Conservation (phyloP, 2,797 vertebrate genomes). For the Scarus forsteni region DNA sequence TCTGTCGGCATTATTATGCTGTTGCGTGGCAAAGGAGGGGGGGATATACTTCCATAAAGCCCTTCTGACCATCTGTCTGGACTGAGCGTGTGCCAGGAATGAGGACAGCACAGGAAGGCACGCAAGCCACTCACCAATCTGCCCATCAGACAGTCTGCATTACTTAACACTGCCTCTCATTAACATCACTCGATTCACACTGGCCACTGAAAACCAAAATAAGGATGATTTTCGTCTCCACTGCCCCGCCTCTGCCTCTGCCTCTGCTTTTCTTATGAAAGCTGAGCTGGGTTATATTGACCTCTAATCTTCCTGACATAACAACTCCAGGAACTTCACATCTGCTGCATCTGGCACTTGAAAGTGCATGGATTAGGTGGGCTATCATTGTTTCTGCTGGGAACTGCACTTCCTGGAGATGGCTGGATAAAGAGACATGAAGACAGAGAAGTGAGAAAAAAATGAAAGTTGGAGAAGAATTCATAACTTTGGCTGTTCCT, state of each 20-base stretch:
- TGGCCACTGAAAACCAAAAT: neutral
- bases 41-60: constrained; percentile 45
- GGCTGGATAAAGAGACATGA: constrained; percentile 1
- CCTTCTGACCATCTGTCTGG: constrained; percentile 79
- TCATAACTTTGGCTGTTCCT: neutral
- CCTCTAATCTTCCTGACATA: constrained; percentile 26
- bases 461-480: neutral
- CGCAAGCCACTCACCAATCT: constrained; percentile 13
- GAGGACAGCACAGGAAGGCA: constrained; percentile 48
- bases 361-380: constrained; percentile 19
- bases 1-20: constrained; percentile 34
- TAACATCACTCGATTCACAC: constrained; percentile 15
- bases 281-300: constrained; percentile 15
- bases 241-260: neutral
- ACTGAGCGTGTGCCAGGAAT: constrained; percentile 65
- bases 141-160: constrained; percentile 24
- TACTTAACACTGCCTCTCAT: constrained; percentile 24
- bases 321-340: constrained; percentile 25
- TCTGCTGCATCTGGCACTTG: constrained; percentile 31
- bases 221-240: neutral
- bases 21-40: constrained; percentile 14
- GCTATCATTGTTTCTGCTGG: constrained; percentile 26
- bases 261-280: constrained; percentile 19
- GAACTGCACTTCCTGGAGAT: constrained; percentile 24
- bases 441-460: neutral